Base-by-base conservation (phyloP, 1,140 invertebrate species). In the Lanistes nyassanus region DNA sequence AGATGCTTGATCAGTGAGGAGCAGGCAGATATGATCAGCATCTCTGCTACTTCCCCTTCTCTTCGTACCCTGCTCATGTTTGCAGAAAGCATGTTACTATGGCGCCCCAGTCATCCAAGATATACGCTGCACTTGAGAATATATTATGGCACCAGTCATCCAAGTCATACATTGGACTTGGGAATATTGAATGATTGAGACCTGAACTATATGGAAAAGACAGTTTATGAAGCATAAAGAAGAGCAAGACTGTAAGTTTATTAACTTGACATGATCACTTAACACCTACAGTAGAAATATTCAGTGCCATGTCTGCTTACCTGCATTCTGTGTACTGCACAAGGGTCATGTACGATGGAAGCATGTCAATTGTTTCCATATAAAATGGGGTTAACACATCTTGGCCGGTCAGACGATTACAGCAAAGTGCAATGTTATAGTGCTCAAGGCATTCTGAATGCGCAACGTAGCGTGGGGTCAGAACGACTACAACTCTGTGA, bases 261-360 rank as follows among this genome's bases (percentile, higher is more conserved):
- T 29, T 26, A 23, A 60, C 58, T 26, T 29, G 31, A 23, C 31
- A 4, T 34, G 23, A 60, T 29, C 7, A 23, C 7, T 23, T 9
- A 23, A 60, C 56, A 60, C 56, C n/a, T 29, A 60, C 56, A 60
- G 7, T 26, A 23, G 31, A 23, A 60, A 23, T 26, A 9, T 60
- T 9, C 56, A 60, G 23, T 6, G 31, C 23, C 56, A 60, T 21
- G 29, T 31, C 19, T 29, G 76, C 78, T 53, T 37, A 86, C 86
- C 86, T 80, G 78, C 84, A 86, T 47, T 86, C 84, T 53, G 83
- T 78, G 74, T 84, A 87, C 78, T 87, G 86, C 3, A 86, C 81
- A 23, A 86, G 56, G 47, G 53, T 73, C 79, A 87, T 86, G 74
- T 86, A 85, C 58, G 80, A 74, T 16, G 86, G 85, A 39, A 86